Conservation (phyloP, 2,113 vertebrate species). For the Cyanoliseus patagonus region DNA sequence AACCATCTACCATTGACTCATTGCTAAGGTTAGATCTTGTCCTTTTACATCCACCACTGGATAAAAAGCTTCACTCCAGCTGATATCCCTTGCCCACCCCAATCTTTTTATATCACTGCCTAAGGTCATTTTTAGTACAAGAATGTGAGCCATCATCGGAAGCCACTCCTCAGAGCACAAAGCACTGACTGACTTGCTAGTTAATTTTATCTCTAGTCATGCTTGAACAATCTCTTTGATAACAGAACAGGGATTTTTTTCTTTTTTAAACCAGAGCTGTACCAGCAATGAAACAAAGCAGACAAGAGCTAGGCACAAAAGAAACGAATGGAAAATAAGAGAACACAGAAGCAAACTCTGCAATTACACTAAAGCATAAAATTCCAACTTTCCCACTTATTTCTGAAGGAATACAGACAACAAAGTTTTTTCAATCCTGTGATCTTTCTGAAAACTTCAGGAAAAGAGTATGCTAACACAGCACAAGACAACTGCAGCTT, state of each 20-base stretch:
- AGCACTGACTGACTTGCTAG: not conserved
- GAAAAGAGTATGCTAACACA: not conserved
- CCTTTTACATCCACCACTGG: not conserved
- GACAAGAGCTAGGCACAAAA: not conserved
- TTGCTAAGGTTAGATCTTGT: not conserved
- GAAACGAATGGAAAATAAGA: not conserved
- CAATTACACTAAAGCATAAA: not conserved
- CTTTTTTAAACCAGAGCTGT: not conserved
- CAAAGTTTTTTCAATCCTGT: not conserved
- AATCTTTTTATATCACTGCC: not conserved
- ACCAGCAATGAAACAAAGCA: conserved; percentile 18
- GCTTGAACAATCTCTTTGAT: conserved; percentile 11
- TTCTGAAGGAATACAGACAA: not conserved
- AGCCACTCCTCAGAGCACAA: not conserved
- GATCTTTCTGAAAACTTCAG: not conserved
- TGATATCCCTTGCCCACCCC: not conserved
- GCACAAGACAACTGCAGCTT: not conserved
- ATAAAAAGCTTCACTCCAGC: not conserved
- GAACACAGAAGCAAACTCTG: not conserved
- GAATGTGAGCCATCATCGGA: not conserved
- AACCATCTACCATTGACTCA: not conserved
- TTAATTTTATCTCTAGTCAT: conserved; percentile 37
- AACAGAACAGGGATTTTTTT: not conserved
- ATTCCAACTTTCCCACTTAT: not conserved
- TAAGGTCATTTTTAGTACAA: not conserved